Evolutionary conservation across 2,888 invertebrate species (phyloP).

Genomic region (Tethea ocularis): DNA sequence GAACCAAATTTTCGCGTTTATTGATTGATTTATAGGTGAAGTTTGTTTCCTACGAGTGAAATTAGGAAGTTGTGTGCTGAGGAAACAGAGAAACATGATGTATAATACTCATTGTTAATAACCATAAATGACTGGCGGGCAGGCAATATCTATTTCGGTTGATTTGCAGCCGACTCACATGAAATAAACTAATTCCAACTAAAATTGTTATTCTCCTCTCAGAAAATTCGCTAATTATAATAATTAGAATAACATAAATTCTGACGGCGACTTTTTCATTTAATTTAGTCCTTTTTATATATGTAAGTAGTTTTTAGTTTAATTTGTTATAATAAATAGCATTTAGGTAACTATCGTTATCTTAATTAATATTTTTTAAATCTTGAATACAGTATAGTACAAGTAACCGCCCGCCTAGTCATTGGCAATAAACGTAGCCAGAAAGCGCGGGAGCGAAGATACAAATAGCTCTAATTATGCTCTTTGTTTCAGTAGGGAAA

Average conservation of each 20-base stretch:
- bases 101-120: background rate
- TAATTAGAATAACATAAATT: too few species aligned
- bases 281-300: too few species aligned
- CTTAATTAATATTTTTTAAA: too few species aligned
- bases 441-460: background rate
- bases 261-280: too few species aligned
- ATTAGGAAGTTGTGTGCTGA: background rate
- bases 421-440: background rate
- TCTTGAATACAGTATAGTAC: too few species aligned
- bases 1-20: background rate
- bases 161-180: too few species aligned
- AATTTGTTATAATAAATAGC: too few species aligned
- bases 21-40: background rate
- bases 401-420: background rate
- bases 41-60: background rate
- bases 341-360: too few species aligned
- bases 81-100: background rate
- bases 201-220: too few species aligned
- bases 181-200: too few species aligned
- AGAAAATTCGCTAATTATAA: too few species aligned
- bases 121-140: background rate
- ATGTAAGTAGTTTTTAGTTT: too few species aligned
- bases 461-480: conserved; percentile 2
- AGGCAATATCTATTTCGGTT: background rate
- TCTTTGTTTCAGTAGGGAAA: background rate